phyloP scores from a whole-genome alignment of 2,797 vertebrate species.

The Chaenodraco wilsoni region DNA sequence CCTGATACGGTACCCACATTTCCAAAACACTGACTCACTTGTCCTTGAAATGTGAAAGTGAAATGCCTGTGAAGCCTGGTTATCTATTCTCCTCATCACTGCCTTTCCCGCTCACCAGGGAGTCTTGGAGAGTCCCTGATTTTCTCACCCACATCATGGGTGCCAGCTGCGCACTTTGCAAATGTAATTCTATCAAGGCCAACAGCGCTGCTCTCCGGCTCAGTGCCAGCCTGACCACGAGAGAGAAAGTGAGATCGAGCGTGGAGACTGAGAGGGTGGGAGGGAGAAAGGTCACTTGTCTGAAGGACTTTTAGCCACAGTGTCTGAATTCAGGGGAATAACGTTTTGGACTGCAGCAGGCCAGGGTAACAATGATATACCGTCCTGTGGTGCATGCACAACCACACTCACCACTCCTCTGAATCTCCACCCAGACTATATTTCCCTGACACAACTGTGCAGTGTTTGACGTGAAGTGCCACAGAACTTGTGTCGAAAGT shows the following conservation, averaged over 20 bases:
- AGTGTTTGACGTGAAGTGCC: conserved; percentile 29
- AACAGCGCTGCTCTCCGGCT: conserved; percentile 28
- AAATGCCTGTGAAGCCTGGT: conserved; percentile 30
- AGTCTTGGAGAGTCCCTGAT: conserved; percentile 67
- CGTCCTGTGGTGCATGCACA: conserved; percentile 67
- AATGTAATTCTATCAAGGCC: conserved; percentile 55
- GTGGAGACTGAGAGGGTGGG: background rate
- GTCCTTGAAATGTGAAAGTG: conserved; percentile 57
- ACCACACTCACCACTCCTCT: conserved; percentile 49
- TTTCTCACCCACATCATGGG: conserved; percentile 60
- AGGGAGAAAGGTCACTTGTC: conserved; percentile 35
- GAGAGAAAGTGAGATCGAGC: conserved; percentile 35
- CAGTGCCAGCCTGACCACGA: conserved; percentile 38
- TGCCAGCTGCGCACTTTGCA: conserved; percentile 52
- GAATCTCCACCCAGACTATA: conserved; percentile 56
- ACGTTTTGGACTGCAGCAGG: conserved; percentile 46
- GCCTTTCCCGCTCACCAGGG: conserved; percentile 32
- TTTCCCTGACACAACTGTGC: conserved; percentile 59
- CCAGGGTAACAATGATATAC: conserved; percentile 57
- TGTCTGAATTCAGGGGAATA: conserved; percentile 56
- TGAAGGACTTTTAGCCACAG: conserved; percentile 62
- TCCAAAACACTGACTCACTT: conserved; percentile 15
- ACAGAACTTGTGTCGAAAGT: conserved; percentile 29
- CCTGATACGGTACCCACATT: conserved; percentile 15
- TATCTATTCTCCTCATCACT: conserved; percentile 17